These are phyloP conservation scores for Ctenopoma multispine DNA, from an alignment of 2,797 vertebrate species.

Conservation along the genomic window DNA sequence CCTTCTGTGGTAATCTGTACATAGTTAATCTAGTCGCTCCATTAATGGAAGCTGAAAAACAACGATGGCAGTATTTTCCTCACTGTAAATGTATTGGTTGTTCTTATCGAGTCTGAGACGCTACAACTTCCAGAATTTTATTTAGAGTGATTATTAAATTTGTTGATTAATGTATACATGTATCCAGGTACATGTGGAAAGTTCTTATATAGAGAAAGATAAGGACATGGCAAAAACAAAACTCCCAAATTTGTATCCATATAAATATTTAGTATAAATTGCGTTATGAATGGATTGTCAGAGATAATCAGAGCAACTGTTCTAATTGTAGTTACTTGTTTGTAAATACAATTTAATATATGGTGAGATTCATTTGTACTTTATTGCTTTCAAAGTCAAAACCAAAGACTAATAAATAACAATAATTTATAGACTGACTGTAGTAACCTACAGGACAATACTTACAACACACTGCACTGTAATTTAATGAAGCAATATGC, in stretches of 20 bases:
- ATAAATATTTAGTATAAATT: background rate
- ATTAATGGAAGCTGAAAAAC: background rate
- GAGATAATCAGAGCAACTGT: background rate
- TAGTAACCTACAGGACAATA: background rate
- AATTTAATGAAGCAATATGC: conserved; percentile 33
- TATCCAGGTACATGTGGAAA: background rate
- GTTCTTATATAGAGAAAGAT: background rate
- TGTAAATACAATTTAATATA: too few species aligned
- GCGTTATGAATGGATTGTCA: background rate
- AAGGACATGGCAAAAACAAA: too few species aligned
- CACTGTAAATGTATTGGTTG: background rate
- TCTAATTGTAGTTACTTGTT: background rate
- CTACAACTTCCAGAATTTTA: background rate
- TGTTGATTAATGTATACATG: too few species aligned
- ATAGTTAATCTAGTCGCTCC: background rate
- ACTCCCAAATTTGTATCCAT: too few species aligned
- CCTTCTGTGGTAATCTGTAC: background rate
- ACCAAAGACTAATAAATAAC: too few species aligned
- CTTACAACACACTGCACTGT: conserved; percentile 19
- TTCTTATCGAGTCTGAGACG: background rate
- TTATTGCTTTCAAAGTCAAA: too few species aligned
- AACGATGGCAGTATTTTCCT: background rate
- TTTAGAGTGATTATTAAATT: too few species aligned
- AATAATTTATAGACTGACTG: conserved; percentile 7
- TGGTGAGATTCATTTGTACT: too few species aligned